Evolutionary conservation across 2,797 vertebrate genomes (phyloP), one percentile per base, ranked within the genome.

Genomic region (Lithobates sylvaticus): DNA sequence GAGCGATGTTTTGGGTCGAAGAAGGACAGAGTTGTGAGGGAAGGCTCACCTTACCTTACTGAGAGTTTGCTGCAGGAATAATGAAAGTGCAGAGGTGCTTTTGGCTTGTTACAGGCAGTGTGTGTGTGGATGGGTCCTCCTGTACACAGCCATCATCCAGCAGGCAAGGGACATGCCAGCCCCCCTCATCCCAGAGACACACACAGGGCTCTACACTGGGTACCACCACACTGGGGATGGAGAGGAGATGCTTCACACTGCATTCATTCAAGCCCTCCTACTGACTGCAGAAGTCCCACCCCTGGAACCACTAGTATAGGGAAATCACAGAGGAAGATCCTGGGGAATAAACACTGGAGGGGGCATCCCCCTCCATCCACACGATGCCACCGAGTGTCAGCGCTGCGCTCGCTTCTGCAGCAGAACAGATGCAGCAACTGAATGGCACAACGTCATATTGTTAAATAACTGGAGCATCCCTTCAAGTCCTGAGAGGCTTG

Each of bases 251-350:
- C 86, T 76, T 79, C 23, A 64, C 85, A 61, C 84, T 26, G 85
- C 91, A 90, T 80, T 80, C 89, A 81, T 86, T 81, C 34, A 89
- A 91, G 90, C 89, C 88, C 90, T 85, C 88, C 89, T 88, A 90
- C 88, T 88, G 91, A 91, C 92, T 93, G 94, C 94, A 91, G 90
- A 90, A 89, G 90, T 88, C 91, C 91, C 92, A 89, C 94, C 95
- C 94, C 95, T 95, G 93, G 93, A 93, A 92, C 89, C 94, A 91
- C 72, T 81, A 77, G 42, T 78, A 47, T 67, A 72, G 81, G 76
- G 67, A 79, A 39, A 83, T 76, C 81, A 54, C 75, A 78, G 69
- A 71, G 85, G 65, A 50, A 54, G 47, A 82, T 81, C 75, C 85
- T 87, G 18, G 74, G 50, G 65, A 83, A 0, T 3, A 67, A 69